These are phyloP conservation scores for Sabatieria punctata DNA, from an alignment of 2,888 invertebrate genomes.

Conservation along the genomic window DNA sequence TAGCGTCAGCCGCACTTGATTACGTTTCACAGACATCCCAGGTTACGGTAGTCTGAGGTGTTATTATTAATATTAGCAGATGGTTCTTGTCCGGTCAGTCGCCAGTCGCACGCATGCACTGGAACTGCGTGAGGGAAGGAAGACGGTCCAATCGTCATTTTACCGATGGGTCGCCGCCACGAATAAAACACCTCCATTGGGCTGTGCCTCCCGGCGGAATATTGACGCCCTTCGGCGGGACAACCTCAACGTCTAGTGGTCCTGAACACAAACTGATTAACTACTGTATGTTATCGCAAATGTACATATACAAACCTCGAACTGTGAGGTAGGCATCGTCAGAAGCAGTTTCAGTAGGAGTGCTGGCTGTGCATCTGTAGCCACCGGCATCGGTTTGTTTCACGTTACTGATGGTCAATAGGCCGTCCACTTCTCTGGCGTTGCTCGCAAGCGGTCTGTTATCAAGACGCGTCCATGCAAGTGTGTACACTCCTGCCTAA, in stretches of 20 bases:
- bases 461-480: slow-evolving; percentile 71
- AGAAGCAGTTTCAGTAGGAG: slow-evolving; percentile 27
- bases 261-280: background rate
- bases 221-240: background rate
- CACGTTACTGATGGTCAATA: slow-evolving; percentile 32
- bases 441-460: slow-evolving; percentile 18
- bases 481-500: too few relatives aligned
- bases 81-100: too few relatives aligned
- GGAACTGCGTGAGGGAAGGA: too few relatives aligned
- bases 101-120: too few relatives aligned
- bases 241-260: background rate
- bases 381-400: slow-evolving; percentile 33
- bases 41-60: too few relatives aligned
- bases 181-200: background rate
- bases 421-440: slow-evolving; percentile 26
- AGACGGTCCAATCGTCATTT: background rate
- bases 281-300: too few relatives aligned
- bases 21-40: too few relatives aligned
- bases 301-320: too few relatives aligned
- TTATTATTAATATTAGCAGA: too few relatives aligned
- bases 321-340: slow-evolving; percentile 26
- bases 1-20: too few relatives aligned
- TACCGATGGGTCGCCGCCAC: background rate
- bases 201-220: background rate
- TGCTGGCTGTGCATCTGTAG: slow-evolving; percentile 37